Base-by-base conservation (phyloP, 2,113 vertebrate species). In the Puntigrus tetrazona region DNA sequence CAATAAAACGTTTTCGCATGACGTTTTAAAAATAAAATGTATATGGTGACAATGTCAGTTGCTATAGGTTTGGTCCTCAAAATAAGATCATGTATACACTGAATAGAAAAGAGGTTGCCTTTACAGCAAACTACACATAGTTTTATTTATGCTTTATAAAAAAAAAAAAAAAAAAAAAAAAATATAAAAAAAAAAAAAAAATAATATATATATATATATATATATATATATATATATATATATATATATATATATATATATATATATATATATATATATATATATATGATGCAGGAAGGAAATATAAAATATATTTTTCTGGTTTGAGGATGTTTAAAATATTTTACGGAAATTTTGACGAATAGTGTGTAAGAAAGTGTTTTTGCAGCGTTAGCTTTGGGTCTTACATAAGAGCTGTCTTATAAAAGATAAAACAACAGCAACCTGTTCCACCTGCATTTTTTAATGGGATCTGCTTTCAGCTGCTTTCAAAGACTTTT, bases 401-500 rank as follows among this genome's bases (percentile, higher is more conserved):
- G 7, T 10, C 65, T 22, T 36, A 10, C 8, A 13, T 67, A 67
- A 67, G 0, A 5, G 8, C 31, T 69, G 31, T 22, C 31, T 69
- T 69, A 36, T 34, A 69, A 22, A 69, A 36, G 18, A 22, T 36
- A 69, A 67, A 67, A 69, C 31, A 69, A 69, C 31, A 69, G 65
- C 65, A 36, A 36, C 18, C 18, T 43, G 69, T 43, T 73, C 38
- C 38, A 43, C 69, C 36, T 73, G 69, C 63, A 36, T 34, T 65
- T 65, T 69, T 22, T 36, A 69, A 73, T 43, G 70, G 38, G 38
- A 16, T 73, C 9, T 73, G 70, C 70, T 43, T 73, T 73, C 38
- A 41, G 22, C 38, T 72, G 69, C 69, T 43, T 72, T 72, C 11
- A 43, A 73, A 73, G 38, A 43, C 69, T 73, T 73, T 73, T 36